A percentile compares a stretch with the other conserved stretches of the same genome.
Conservation (phyloP, 2,113 vertebrate genomes). For the Opisthocomus hoazin region DNA sequence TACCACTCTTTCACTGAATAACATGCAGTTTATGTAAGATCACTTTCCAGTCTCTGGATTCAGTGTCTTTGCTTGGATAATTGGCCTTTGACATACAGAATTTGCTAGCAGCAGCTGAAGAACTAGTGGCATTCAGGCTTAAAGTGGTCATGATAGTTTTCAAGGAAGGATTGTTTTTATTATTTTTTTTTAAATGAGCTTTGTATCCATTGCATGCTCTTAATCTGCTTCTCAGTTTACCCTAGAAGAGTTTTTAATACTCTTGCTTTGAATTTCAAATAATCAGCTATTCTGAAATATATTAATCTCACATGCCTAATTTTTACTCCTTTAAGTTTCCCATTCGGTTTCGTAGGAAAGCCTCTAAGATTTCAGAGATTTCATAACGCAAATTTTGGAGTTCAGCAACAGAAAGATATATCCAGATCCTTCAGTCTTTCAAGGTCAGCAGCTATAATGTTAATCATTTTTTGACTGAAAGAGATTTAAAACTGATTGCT, state of each 20-base stretch:
- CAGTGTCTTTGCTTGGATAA: neutral
- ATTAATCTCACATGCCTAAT: neutral
- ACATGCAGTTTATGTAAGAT: neutral
- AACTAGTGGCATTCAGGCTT: neutral
- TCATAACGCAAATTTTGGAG: neutral
- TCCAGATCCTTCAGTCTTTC: neutral
- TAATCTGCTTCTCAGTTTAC: neutral
- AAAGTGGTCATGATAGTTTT: neutral
- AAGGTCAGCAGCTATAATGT: neutral
- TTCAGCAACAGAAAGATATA: neutral
- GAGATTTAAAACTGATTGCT: neutral
- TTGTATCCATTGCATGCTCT: neutral
- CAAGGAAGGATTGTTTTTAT: neutral
- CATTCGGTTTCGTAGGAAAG: neutral
- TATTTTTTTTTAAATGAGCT: neutral
- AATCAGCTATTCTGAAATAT: neutral
- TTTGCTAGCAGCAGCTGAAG: neutral
- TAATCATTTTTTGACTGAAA: neutral
- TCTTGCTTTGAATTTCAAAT: neutral
- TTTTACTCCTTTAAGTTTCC: neutral
- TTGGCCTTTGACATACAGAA: rapidly evolving
- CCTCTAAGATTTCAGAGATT: neutral
- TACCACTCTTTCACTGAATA: neutral
- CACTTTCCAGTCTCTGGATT: neutral
- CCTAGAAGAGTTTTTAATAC: neutral